Conservation (phyloP, 2,888 invertebrate species). For the Sminthurides aquaticus region DNA sequence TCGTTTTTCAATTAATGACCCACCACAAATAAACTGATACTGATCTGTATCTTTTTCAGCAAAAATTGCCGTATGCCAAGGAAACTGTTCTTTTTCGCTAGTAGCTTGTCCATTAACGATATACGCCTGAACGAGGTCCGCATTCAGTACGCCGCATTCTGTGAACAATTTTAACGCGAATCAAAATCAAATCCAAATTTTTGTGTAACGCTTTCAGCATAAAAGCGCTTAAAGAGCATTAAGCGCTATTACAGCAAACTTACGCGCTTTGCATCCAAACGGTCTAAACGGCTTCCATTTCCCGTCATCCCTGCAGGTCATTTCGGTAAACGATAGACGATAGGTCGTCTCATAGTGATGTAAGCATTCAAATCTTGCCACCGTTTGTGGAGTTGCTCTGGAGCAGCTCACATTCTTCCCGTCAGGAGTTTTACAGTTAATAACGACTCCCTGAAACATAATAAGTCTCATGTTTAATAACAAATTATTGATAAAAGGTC, state of each 20-base stretch:
- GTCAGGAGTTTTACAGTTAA: slow-evolving; percentile 10
- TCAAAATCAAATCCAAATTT: background rate
- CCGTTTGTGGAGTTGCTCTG: slow-evolving; percentile 5
- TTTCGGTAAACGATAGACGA: slow-evolving; percentile 8
- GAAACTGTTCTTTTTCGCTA: slow-evolving; percentile 19
- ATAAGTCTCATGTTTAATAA: background rate
- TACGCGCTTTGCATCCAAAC: slow-evolving; percentile 25
- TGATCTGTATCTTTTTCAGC: slow-evolving; percentile 5
- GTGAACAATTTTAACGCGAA: slow-evolving; percentile 2
- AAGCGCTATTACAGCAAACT: too few relatives aligned
- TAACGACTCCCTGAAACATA: slow-evolving; percentile 19
- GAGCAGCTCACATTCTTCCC: slow-evolving; percentile 11
- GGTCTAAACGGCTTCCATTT: slow-evolving; percentile 21
- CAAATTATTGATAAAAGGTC: background rate
- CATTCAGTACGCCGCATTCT: slow-evolving; percentile 25
- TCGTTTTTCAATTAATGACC: slow-evolving; percentile 21
- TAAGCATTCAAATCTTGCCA: slow-evolving; percentile 17
- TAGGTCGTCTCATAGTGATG: slow-evolving; percentile 19
- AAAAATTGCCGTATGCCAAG: slow-evolving; percentile 28
- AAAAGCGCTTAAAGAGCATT: too few relatives aligned
- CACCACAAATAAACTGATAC: slow-evolving; percentile 26
- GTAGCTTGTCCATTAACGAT: slow-evolving; percentile 20
- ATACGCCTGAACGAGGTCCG: slow-evolving; percentile 12
- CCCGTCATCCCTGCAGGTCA: slow-evolving; percentile 24
- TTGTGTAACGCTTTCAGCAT: too few relatives aligned